These are phyloP conservation scores for Oenanthe oenanthe DNA, from an alignment of 2,113 vertebrate species.

Conservation along the genomic window DNA sequence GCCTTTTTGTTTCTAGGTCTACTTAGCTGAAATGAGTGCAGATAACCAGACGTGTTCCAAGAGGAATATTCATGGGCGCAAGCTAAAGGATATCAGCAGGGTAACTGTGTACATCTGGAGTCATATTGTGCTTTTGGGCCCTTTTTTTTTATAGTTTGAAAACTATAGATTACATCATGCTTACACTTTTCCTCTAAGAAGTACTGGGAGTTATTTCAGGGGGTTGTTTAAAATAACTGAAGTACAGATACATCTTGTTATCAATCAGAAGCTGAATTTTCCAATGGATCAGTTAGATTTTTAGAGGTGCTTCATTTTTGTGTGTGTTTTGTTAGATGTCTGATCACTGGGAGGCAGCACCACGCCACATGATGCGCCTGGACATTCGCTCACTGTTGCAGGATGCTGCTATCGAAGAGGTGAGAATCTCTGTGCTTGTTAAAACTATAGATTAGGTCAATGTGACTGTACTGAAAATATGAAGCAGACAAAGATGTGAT, in stretches of 20 bases:
- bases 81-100: slow-evolving; percentile 92
- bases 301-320: not conserved
- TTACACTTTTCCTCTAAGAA: not conserved
- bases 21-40: slow-evolving; percentile 94
- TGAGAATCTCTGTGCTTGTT: slow-evolving; percentile 53
- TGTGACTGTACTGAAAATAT: not conserved
- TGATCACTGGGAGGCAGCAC: slow-evolving; percentile 92
- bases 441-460: not conserved
- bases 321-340: slow-evolving; percentile 84
- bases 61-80: slow-evolving; percentile 93
- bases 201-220: not conserved
- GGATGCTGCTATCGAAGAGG: slow-evolving; percentile 98
- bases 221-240: not conserved
- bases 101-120: slow-evolving; percentile 68
- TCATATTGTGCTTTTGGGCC: not conserved
- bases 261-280: not conserved
- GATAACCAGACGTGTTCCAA: slow-evolving; percentile 95
- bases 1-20: slow-evolving; percentile 81
- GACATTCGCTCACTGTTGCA: slow-evolving; percentile 96
- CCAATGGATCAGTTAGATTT: not conserved
- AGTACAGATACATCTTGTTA: not conserved
- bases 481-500: not conserved
- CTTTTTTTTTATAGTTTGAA: not conserved
- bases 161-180: not conserved
- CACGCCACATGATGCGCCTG: slow-evolving; percentile 95